phyloP scores from a whole-genome alignment of 2,113 vertebrate species.

The Agelaius phoeniceus region DNA sequence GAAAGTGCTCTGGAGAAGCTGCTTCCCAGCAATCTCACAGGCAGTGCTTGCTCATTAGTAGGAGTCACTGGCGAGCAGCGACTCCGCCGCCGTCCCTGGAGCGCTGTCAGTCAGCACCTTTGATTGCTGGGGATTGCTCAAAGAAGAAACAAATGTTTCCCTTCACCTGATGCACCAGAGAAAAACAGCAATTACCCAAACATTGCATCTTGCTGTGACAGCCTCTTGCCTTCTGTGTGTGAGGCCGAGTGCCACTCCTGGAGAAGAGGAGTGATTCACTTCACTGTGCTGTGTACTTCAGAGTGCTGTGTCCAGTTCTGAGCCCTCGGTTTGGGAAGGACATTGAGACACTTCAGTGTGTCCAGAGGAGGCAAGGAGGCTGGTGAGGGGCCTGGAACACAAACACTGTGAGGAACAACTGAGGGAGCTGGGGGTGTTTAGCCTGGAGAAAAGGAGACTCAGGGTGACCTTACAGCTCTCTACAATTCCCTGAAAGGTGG shows the following conservation, averaged over 20 bases:
- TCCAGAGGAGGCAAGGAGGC: neutral
- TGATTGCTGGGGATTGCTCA: neutral
- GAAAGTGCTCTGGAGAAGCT: neutral
- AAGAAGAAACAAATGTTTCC: neutral
- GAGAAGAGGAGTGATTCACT: neutral
- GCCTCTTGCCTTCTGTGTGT: neutral
- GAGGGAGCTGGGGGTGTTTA: neutral
- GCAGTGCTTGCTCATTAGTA: neutral
- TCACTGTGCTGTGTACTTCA: neutral
- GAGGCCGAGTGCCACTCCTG: neutral
- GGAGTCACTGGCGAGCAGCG: neutral
- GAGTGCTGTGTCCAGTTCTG: neutral
- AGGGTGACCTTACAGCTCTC: neutral
- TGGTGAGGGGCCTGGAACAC: neutral
- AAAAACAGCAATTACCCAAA: neutral
- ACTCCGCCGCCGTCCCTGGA: neutral
- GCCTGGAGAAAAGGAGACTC: neutral
- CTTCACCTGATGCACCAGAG: neutral
- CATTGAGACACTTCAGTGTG: rapidly evolving
- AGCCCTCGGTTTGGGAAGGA: neutral
- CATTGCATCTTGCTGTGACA: neutral
- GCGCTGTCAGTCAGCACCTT: neutral
- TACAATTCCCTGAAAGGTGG: neutral
- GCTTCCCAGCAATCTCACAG: neutral
- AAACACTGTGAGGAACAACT: neutral